Evolutionary conservation across 2,888 invertebrate genomes (phyloP).

Genomic region (Panzeria rudis): DNA sequence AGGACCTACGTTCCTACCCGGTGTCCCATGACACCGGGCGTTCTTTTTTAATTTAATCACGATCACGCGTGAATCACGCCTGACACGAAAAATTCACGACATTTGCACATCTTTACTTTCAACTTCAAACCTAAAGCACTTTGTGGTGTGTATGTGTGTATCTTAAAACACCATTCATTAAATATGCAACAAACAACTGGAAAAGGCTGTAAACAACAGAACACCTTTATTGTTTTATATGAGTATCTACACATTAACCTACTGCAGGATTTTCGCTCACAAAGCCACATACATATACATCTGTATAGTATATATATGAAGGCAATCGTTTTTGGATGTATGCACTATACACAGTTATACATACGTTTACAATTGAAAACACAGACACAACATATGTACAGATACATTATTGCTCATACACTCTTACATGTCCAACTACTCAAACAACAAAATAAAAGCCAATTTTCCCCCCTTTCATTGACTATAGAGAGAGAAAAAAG

Average conservation of each 20-base stretch:
- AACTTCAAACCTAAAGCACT: too few species aligned
- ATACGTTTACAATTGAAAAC: slow-evolving; percentile 2
- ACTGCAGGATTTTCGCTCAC: slow-evolving; percentile 16
- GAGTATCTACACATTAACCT: slow-evolving; percentile 53
- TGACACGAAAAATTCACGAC: too few species aligned
- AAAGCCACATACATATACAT: too few species aligned
- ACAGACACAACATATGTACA: slow-evolving; percentile 5
- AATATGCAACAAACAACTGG: slow-evolving; percentile 66
- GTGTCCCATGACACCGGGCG: too few species aligned
- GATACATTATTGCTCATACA: neutral
- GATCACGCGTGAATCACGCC: too few species aligned
- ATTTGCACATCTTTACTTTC: too few species aligned
- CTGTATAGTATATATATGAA: neutral
- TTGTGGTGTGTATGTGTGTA: slow-evolving; percentile 4
- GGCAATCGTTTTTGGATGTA: neutral
- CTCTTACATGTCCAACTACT: slow-evolving; percentile 11
- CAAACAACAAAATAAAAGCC: slow-evolving; percentile 50
- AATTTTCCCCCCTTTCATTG: slow-evolving; percentile 12
- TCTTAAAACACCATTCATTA: slow-evolving; percentile 46
- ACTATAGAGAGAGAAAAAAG: slow-evolving; percentile 10
- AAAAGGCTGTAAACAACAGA: slow-evolving; percentile 62
- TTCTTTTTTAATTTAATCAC: too few species aligned
- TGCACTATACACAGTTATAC: neutral
- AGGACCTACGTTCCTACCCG: too few species aligned
- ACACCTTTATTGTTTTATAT: slow-evolving; percentile 68